These are phyloP conservation scores for Lomographa bimaculata DNA, from an alignment of 2,888 invertebrate species.

Conservation along the genomic window DNA sequence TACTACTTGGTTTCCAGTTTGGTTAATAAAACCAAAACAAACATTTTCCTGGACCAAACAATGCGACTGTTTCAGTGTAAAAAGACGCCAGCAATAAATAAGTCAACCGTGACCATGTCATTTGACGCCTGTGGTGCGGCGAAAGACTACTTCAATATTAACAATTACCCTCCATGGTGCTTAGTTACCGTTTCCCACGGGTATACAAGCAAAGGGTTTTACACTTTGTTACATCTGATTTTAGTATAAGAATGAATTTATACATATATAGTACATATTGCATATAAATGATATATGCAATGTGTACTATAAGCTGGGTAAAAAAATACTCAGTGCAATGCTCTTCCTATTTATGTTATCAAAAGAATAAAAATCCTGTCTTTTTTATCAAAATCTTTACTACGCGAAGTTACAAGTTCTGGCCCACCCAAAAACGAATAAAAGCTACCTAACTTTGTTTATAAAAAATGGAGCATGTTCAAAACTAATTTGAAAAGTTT, in stretches of 20 bases:
- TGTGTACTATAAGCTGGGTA: no score
- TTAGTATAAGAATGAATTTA: no score
- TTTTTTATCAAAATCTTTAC: no score
- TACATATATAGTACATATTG: no score
- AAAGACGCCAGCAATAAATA: slow-evolving; percentile 30
- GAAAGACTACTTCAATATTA: slow-evolving; percentile 50
- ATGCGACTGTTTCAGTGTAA: slow-evolving; percentile 28
- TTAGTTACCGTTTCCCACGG: slow-evolving; percentile 62
- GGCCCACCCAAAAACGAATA: slow-evolving; percentile 23
- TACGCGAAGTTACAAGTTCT: slow-evolving; percentile 9
- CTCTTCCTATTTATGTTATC: no score
- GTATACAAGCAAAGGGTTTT: slow-evolving; percentile 11
- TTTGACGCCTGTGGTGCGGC: slow-evolving; percentile 58
- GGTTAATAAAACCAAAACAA: no score
- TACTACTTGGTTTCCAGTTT: no score
- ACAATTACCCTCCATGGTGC: slow-evolving; percentile 52
- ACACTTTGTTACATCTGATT: slow-evolving; percentile 8
- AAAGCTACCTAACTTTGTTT: slow-evolving; percentile 39
- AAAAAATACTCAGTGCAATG: no score
- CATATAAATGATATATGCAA: no score
- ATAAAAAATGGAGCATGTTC: slow-evolving; percentile 49
- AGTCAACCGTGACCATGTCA: slow-evolving; percentile 62
- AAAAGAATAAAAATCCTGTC: no score
- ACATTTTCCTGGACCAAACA: slow-evolving; percentile 6
- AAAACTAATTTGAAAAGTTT: slow-evolving; percentile 72